Conservation (phyloP, 2,113 vertebrate species). For the Labeo catla region DNA sequence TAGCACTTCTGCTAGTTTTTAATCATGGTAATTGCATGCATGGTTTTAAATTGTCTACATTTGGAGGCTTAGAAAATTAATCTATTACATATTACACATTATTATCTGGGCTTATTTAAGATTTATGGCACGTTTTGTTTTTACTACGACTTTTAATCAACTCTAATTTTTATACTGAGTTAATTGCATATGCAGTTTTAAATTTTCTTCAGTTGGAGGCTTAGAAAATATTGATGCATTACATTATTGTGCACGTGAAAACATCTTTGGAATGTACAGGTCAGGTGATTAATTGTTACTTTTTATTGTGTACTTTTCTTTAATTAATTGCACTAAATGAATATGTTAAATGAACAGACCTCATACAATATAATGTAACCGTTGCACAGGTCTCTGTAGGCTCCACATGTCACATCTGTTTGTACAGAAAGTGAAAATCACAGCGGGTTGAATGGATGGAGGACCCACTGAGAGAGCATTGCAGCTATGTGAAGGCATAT, state of each 20-base stretch:
- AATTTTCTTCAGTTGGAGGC: not conserved
- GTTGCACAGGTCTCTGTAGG: not conserved
- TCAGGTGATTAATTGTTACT: not conserved
- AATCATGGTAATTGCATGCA: too few relatives aligned
- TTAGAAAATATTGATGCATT: not conserved
- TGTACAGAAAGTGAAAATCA: not conserved
- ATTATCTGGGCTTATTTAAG: not conserved
- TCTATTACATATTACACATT: too few relatives aligned
- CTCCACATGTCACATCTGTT: constrained; percentile 3
- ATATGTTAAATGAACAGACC: not conserved
- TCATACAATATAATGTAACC: not conserved
- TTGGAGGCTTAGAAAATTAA: too few relatives aligned
- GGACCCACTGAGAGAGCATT: not conserved
- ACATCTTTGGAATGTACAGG: not conserved
- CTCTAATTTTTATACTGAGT: not conserved
- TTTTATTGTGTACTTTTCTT: constrained; percentile 55
- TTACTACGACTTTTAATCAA: not conserved
- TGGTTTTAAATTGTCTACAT: too few relatives aligned
- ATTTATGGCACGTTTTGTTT: not conserved
- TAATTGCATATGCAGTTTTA: not conserved
- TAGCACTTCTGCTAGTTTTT: too few relatives aligned
- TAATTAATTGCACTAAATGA: not conserved
- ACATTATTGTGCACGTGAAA: not conserved
- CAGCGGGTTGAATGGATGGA: not conserved
- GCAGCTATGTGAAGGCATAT: constrained; percentile 55